These are phyloP conservation scores for Melanotaenia trifasciata DNA, from an alignment of 2,797 vertebrate genomes.

Conservation along the genomic window DNA sequence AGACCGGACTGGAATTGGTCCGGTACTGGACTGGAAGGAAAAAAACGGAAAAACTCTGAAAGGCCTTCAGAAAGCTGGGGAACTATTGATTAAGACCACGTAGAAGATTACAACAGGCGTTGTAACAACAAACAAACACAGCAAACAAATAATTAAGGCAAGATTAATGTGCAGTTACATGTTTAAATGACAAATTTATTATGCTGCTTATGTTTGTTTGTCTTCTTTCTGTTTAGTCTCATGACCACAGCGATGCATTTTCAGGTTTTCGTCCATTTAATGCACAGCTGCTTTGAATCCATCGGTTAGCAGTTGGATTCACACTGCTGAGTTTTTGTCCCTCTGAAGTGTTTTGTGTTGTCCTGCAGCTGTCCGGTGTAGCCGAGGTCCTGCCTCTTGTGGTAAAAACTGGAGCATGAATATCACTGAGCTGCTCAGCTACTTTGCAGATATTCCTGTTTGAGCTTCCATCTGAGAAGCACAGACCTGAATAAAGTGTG, in stretches of 20 bases:
- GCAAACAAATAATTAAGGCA: no score
- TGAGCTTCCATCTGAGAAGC: not conserved
- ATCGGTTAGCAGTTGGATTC: slow-evolving; percentile 43
- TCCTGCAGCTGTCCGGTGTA: slow-evolving; percentile 48
- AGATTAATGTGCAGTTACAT: no score
- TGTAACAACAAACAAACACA: no score
- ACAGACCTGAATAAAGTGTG: no score
- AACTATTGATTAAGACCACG: no score
- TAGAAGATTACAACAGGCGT: no score
- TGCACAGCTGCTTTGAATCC: slow-evolving; percentile 5
- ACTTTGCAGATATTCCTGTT: slow-evolving; percentile 13
- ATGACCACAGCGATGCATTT: slow-evolving; percentile 2
- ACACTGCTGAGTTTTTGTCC: slow-evolving; percentile 29
- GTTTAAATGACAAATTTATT: no score
- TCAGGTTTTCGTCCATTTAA: slow-evolving; percentile 27
- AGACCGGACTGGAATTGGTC: no score
- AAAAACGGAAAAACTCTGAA: no score
- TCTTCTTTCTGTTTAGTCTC: not conserved
- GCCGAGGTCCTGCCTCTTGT: slow-evolving; percentile 20
- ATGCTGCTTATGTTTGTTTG: not conserved
- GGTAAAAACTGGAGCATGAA: slow-evolving; percentile 27
- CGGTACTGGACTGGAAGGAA: no score
- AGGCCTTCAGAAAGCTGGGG: no score
- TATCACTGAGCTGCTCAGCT: slow-evolving; percentile 12
- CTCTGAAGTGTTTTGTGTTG: slow-evolving; percentile 18